Percentiles rank a stretch among this genome's conserved stretches.
phyloP scores from a whole-genome alignment of 2,113 vertebrate species.

The Oostethus manadensis region DNA sequence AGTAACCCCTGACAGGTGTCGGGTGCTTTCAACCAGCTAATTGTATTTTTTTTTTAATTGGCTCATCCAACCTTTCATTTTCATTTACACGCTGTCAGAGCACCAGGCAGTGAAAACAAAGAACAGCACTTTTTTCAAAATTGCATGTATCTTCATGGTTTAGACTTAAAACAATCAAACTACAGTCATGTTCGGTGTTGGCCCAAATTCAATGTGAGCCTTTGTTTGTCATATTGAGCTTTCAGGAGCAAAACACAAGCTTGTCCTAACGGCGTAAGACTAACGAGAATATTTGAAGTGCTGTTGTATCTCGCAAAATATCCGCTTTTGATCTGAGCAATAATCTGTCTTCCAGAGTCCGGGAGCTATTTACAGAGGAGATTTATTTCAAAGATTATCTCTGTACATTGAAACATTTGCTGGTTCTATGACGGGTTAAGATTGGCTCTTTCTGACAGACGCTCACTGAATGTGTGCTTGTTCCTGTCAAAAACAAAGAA shows the following conservation, averaged over 20 bases:
- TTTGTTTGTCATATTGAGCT: conserved; percentile 24
- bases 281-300: conserved; percentile 47
- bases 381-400: conserved; percentile 60
- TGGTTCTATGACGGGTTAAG: conserved; percentile 50
- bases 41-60: conserved; percentile 20
- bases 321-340: conserved; percentile 57
- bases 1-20: conserved; percentile 23
- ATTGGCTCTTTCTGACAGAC: conserved; percentile 38
- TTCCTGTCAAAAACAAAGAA: conserved; percentile 27
- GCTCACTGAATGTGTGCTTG: conserved; percentile 29
- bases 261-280: conserved; percentile 43
- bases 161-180: conserved; percentile 17
- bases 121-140: conserved; percentile 13
- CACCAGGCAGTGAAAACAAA: conserved; percentile 8
- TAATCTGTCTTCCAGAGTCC: conserved; percentile 54
- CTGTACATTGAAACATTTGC: conserved; percentile 57
- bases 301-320: conserved; percentile 48
- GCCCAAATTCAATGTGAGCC: conserved; percentile 13
- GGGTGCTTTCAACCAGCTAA: conserved; percentile 9
- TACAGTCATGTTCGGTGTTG: conserved; percentile 17
- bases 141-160: conserved; percentile 9
- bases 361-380: conserved; percentile 62
- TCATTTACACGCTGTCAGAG: conserved; percentile 21
- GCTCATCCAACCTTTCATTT: conserved; percentile 17
- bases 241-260: conserved; percentile 25